Base-by-base conservation (phyloP, 2,797 vertebrate species). In the Gallinago solitaria region DNA sequence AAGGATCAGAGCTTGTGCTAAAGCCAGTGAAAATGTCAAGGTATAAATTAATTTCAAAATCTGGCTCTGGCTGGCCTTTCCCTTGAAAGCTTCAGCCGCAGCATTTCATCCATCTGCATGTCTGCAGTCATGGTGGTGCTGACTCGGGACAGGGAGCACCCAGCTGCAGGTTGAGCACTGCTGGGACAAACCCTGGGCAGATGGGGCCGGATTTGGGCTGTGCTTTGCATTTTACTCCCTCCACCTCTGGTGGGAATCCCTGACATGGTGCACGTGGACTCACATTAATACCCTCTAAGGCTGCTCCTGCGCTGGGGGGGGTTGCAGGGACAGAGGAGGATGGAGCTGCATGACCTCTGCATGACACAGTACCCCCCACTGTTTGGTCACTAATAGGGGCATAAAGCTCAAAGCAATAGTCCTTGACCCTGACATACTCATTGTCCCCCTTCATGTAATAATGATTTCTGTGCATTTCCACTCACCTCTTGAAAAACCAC, bases 101-200 rank as follows among this genome's bases (percentile, higher is more conserved):
- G 24, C 0, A 0, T 71, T 74, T 18, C 1, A 1, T 19, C 60
- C 56, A 5, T 11, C 41, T 27, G 27, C 17, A 3, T 1, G 30
- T 23, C 67, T 48, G 73, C 35, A 48, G 60, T 33, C 5, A 1
- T 0, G 1, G 13, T 4, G 35, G 16, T 8, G 21, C 0, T 1
- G 33, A 6, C 18, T 1, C 3, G 15, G 65, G 32, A 20, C 2
- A 3, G 32, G 54, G 50, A 91, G 28, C 18, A 68, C 4, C 12
- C 0, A 0, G 1, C 56, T 27, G 32, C 77, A 69, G 65, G 28
- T 23, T 50, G 70, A 33, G 51, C 59, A 5, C 37, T 0, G 0
- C 59, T 70, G 50, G 54, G 56, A 35, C 33, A 47, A 63, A 25
- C 30, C 33, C 33, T 4, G 78, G 67, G 43, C n/a, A 59, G 47